Conservation (phyloP, 2,797 vertebrate genomes). For the Tympanoctomys barrerae region DNA sequence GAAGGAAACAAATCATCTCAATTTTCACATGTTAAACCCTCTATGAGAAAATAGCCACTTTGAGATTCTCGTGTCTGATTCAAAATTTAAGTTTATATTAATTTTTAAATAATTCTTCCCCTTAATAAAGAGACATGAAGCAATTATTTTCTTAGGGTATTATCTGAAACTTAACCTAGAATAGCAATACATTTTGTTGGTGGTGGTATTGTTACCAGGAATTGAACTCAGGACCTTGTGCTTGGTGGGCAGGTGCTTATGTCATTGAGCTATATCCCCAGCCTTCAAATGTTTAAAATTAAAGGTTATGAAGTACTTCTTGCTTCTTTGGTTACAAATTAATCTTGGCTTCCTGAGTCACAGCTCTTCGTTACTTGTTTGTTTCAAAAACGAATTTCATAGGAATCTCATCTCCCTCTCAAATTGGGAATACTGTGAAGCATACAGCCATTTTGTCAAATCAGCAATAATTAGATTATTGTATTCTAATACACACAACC, state of each 20-base stretch:
- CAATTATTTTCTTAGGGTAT: not conserved
- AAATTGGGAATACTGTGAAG: conserved; percentile 31
- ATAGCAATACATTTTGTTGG: not conserved
- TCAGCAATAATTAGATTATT: conserved; percentile 64
- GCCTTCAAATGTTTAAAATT: conserved; percentile 63
- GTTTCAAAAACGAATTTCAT: conserved; percentile 26
- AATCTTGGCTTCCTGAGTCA: conserved; percentile 16
- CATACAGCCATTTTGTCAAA: conserved; percentile 55
- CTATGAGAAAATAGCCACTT: conserved; percentile 12
- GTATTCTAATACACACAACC: conserved; percentile 55
- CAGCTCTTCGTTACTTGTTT: not conserved
- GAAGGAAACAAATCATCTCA: conserved; percentile 24
- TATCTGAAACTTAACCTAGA: conserved; percentile 59
- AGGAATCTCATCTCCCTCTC: not conserved
- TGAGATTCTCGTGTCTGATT: conserved; percentile 12
- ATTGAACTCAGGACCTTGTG: too few species aligned
- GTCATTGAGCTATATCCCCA: too few species aligned
- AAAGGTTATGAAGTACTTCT: conserved; percentile 9
- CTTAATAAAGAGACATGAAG: conserved; percentile 1
- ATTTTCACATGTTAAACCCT: conserved; percentile 52
- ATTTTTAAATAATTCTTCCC: conserved; percentile 46
- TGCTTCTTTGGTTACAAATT: conserved; percentile 32
- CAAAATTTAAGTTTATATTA: conserved; percentile 54
- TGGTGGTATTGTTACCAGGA: too few species aligned
- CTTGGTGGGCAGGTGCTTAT: too few species aligned